These are phyloP conservation scores for Bombus impatiens DNA, from an alignment of 1,140 invertebrate genomes.

Conservation along the genomic window DNA sequence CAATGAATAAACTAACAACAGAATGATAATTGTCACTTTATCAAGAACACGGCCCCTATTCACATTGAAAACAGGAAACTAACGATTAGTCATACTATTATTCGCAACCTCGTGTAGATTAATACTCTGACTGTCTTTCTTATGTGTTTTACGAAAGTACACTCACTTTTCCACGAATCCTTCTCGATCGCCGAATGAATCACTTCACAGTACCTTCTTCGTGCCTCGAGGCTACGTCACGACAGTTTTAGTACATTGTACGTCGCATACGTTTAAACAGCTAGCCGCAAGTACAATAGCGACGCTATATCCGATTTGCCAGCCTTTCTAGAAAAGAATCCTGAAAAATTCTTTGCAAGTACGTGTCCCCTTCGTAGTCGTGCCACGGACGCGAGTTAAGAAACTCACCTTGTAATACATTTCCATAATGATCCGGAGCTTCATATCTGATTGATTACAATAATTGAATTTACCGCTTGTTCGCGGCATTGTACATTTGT, in stretches of 20 bases:
- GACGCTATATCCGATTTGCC: neutral
- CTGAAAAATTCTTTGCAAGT: conserved; percentile 4
- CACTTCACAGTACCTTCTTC: neutral
- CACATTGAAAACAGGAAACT: neutral
- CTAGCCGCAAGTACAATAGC: neutral
- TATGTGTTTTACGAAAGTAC: neutral
- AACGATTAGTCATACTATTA: neutral
- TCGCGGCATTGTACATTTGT: neutral
- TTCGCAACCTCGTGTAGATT: neutral
- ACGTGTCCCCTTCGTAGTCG: neutral
- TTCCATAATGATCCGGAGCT: neutral
- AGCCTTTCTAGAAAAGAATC: neutral
- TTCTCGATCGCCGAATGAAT: conserved; percentile 15
- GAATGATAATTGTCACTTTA: neutral
- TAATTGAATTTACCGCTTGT: conserved; percentile 18
- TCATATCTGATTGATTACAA: neutral
- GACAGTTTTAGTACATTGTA: conserved; percentile 15
- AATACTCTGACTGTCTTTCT: neutral
- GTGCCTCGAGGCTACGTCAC: neutral
- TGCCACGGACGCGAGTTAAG: neutral
- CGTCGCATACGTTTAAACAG: neutral
- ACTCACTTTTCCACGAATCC: conserved; percentile 32
- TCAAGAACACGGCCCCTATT: neutral
- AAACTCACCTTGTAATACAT: conserved; percentile 42
- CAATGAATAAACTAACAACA: neutral